phyloP scores from a whole-genome alignment of 2,888 invertebrate genomes.

The Nymphalis urticae region DNA sequence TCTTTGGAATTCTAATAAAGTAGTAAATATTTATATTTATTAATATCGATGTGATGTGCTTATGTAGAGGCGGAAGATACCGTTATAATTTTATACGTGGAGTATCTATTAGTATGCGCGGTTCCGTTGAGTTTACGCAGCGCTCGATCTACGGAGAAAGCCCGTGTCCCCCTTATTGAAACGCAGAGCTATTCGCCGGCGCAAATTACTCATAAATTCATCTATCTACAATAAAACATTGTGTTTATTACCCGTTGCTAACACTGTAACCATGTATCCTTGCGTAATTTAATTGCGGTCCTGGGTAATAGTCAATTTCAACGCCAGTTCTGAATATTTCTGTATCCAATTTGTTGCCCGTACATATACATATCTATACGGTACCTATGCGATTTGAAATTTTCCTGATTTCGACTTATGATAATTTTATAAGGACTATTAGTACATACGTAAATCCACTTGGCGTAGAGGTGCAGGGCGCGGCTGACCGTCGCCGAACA shows the following conservation, averaged over 20 bases:
- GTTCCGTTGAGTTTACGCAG: conserved; percentile 66
- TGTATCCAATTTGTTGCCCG: background rate
- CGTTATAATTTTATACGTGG: conserved; percentile 75
- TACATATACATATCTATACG: background rate
- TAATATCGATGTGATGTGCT: conserved; percentile 56
- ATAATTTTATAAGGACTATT: conserved; percentile 17
- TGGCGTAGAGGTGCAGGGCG: conserved; percentile 34
- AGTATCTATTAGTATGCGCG: conserved; percentile 71
- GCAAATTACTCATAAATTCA: conserved; percentile 67
- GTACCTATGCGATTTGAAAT: background rate
- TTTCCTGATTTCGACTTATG: background rate
- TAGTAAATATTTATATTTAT: conserved; percentile 73
- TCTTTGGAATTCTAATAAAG: conserved; percentile 68
- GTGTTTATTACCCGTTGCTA: conserved; percentile 56
- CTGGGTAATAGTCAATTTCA: conserved; percentile 54
- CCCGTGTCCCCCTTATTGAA: conserved; percentile 66
- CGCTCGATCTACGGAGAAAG: conserved; percentile 68
- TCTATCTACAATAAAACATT: conserved; percentile 59
- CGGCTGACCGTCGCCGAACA: conserved; percentile 39
- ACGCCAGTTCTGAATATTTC: conserved; percentile 36
- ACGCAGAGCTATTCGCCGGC: conserved; percentile 57
- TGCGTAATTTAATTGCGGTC: conserved; percentile 58
- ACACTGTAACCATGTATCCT: conserved; percentile 58
- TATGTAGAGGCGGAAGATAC: conserved; percentile 63
- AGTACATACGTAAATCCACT: conserved; percentile 32